Base-by-base conservation (phyloP, 2,797 vertebrate genomes). In the Heteromormyrus szaboi region DNA sequence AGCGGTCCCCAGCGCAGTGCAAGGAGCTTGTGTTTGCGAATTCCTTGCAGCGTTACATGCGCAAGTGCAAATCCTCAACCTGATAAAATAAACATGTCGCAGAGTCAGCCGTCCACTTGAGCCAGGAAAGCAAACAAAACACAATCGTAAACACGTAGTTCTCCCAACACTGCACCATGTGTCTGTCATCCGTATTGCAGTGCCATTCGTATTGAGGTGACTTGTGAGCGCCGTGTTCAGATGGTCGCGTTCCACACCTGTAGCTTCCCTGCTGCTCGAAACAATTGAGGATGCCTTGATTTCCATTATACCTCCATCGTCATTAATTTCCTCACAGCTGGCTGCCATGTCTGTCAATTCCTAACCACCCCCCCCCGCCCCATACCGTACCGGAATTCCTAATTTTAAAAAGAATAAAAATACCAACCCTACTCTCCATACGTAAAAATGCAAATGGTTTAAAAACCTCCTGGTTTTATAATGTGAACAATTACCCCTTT, bases 21-120 rank as follows among this genome's bases (percentile, higher is more conserved):
- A 72, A 89, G 50, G 84, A 51, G 19, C 59, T 88, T 85, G 44
- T 53, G 11, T 53, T 51, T 89, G 56, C 51, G 62, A 54, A 89
- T 62, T 87, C 84, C 79, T 68, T 54, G 87, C 46, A 41, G 83
- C 79, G 44, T 85, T 88, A 46, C 54, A 72, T 33, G 53, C 88
- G 89, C 29, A 85, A 44, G 88, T 89, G 65, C 19, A 85, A 54
- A 72, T 85, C 46, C 59, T n/a, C 56, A 51, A 29, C 29, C 29
- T 88, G 89, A 89, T 85, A 85, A 72, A 88, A 83, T 56, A 88
- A 68, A 86, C 14, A 50, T 68, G 46, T 44, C 22, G 3, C 46
- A 9, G 37, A 17, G 59, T 81, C 87, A 88, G 25, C 17, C 51
- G 6, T 59, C 19, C 51, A 88, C 79, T 85, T 84, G 29, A 56